Percentiles rank a stretch among this genome's conserved stretches.
Evolutionary conservation across 2,888 invertebrate genomes (phyloP).

Genomic region (Drosophila kuntzei): DNA sequence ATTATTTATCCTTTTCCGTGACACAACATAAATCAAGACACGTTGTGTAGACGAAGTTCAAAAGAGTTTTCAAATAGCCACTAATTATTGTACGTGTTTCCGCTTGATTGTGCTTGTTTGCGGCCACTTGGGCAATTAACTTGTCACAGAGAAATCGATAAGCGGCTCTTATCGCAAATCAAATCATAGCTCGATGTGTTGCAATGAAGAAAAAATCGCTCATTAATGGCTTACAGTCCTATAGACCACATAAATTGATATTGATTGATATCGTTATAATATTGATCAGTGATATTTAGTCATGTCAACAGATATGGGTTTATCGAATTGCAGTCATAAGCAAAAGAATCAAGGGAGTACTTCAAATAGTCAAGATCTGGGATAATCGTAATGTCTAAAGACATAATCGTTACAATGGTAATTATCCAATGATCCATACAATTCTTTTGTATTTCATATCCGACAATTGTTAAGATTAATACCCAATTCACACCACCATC

Average conservation of each 20-base stretch:
- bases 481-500: no score
- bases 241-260: no score
- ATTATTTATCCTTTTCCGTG: not conserved
- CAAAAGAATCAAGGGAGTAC: not conserved
- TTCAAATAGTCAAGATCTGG: no score
- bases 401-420: no score
- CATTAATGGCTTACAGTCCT: not conserved
- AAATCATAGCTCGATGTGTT: constrained; percentile 4
- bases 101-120: constrained; percentile 11
- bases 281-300: no score
- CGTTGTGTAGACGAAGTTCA: constrained; percentile 4
- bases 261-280: no score
- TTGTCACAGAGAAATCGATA: constrained; percentile 18
- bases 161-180: constrained; percentile 19
- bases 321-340: not conserved
- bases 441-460: no score
- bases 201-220: not conserved
- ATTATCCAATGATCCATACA: no score
- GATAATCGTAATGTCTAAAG: no score
- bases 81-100: constrained; percentile 26
- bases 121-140: constrained; percentile 17
- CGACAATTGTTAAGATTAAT: no score
- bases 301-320: no score
- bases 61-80: not conserved
- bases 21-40: constrained; percentile 3